Evolutionary conservation across 2,797 vertebrate genomes (phyloP).

Genomic region (Acipenser transmontanus): DNA sequence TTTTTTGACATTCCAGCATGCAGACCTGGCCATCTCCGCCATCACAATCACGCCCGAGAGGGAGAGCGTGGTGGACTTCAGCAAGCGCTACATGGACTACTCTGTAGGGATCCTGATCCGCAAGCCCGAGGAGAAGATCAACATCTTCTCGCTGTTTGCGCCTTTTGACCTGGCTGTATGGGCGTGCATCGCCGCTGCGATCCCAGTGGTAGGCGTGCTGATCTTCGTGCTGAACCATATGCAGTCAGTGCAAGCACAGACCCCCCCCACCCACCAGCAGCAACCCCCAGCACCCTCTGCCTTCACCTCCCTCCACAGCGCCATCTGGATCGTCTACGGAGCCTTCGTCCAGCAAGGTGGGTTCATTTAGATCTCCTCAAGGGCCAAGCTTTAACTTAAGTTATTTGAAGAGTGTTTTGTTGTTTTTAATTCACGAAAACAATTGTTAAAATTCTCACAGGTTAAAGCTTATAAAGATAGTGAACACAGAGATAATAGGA

Average conservation of each 20-base stretch:
- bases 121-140: constrained; percentile 91
- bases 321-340: constrained; percentile 96
- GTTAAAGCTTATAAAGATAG: too few species aligned
- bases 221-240: constrained; percentile 91
- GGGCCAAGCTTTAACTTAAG: too few species aligned
- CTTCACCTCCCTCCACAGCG: constrained; percentile 85
- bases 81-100: constrained; percentile 97
- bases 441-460: too few species aligned
- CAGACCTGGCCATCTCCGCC: constrained; percentile 87
- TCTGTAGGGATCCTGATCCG: constrained; percentile 93
- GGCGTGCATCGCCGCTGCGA: constrained; percentile 91
- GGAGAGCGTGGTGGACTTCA: constrained; percentile 94
- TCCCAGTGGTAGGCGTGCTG: constrained; percentile 90
- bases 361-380: constrained; percentile 14
- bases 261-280: constrained; percentile 51
- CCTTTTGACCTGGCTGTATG: constrained; percentile 95
- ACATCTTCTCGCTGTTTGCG: constrained; percentile 93
- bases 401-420: too few species aligned
- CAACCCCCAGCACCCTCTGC: constrained; percentile 53
- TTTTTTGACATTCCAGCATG: constrained; percentile 57
- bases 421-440: too few species aligned
- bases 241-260: constrained; percentile 76
- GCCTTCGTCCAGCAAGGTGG: constrained; percentile 97
- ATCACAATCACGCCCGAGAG: constrained; percentile 94
- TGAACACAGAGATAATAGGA: too few species aligned